Percentiles rank a stretch among this genome's conserved stretches.
phyloP scores from a whole-genome alignment of 2,113 vertebrate species.

The Prinia subflava region DNA sequence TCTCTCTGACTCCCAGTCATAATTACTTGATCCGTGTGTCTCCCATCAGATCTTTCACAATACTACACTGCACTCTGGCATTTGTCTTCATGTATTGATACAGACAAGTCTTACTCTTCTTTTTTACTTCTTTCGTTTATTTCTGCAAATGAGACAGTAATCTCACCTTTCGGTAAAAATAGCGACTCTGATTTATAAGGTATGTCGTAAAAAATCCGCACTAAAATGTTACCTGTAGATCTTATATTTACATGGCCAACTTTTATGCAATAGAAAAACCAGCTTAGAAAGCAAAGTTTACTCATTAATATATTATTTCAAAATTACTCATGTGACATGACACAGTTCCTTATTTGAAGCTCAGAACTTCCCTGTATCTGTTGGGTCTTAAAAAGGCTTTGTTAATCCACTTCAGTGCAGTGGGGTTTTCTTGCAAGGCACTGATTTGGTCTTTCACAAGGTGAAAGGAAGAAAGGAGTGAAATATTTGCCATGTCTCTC shows the following conservation, averaged over 20 bases:
- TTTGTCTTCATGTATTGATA: neutral
- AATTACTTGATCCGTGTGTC: neutral
- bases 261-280: neutral
- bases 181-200: neutral
- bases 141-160: neutral
- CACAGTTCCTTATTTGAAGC: slow-evolving; percentile 50
- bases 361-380: slow-evolving; percentile 45
- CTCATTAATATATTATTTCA: slow-evolving; percentile 19
- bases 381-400: neutral
- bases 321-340: slow-evolving; percentile 47
- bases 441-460: neutral
- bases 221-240: neutral
- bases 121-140: neutral
- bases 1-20: neutral
- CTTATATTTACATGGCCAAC: neutral
- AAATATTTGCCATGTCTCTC: slow-evolving; percentile 9
- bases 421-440: neutral
- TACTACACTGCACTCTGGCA: neutral
- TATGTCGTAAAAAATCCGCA: neutral
- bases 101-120: neutral
- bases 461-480: neutral
- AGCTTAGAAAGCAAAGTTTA: slow-evolving; percentile 16
- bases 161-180: neutral
- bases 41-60: neutral
- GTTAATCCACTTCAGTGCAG: neutral